Evolutionary conservation across 2,888 invertebrate species (phyloP).

Genomic region (Shargacucullia verbasci): DNA sequence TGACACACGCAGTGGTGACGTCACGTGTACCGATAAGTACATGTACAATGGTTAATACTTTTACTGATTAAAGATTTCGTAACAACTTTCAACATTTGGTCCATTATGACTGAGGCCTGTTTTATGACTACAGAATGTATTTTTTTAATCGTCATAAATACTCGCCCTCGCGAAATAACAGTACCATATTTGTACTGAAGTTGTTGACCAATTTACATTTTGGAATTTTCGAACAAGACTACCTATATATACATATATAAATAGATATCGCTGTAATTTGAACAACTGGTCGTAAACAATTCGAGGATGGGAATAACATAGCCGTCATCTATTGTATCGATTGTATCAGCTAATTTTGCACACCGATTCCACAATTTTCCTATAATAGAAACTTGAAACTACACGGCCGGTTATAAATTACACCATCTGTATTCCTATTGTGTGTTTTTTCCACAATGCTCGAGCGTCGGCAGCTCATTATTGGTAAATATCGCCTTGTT

Average conservation of each 20-base stretch:
- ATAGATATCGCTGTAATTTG: slow-evolving; percentile 37
- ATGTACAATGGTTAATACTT: slow-evolving; percentile 44
- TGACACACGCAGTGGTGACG: slow-evolving; percentile 48
- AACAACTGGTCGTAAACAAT: slow-evolving; percentile 30
- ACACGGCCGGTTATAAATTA: slow-evolving; percentile 54
- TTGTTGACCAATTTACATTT: slow-evolving; percentile 45
- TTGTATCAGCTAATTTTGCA: slow-evolving; percentile 48
- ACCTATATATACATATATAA: no score
- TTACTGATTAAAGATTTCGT: slow-evolving; percentile 48
- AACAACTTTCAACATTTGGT: slow-evolving; percentile 42
- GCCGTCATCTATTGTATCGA: slow-evolving; percentile 44
- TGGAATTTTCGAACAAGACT: slow-evolving; percentile 39
- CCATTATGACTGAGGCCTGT: slow-evolving; percentile 38
- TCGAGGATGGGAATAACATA: slow-evolving; percentile 42
- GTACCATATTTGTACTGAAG: slow-evolving; percentile 49
- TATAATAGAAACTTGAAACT: slow-evolving; percentile 48
- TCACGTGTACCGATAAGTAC: slow-evolving; percentile 50
- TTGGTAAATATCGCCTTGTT: slow-evolving; percentile 50
- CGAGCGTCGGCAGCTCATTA: slow-evolving; percentile 30
- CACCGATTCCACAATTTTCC: slow-evolving; percentile 39
- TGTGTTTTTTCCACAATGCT: slow-evolving; percentile 46
- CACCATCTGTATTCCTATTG: slow-evolving; percentile 54
- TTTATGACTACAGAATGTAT: slow-evolving; percentile 35
- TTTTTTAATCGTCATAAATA: slow-evolving; percentile 34
- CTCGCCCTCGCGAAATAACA: slow-evolving; percentile 39